Conservation (phyloP, 2,797 vertebrate genomes). For the Anniella stebbinsi region DNA sequence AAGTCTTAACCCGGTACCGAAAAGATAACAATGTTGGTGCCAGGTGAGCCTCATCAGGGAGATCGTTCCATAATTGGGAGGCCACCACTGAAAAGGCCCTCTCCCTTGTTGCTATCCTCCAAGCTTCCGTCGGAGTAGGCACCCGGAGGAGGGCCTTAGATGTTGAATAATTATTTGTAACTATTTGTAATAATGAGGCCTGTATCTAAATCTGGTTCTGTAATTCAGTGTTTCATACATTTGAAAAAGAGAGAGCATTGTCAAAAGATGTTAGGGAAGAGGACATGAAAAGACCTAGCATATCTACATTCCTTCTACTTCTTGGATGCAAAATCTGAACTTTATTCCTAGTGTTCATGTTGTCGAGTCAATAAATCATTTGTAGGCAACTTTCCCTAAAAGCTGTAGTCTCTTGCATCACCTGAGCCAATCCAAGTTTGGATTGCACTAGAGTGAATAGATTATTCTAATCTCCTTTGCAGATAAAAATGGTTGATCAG, state of each 20-base stretch:
- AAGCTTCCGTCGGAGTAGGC: too few relatives aligned
- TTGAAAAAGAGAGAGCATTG: background rate
- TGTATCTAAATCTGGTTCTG: background rate
- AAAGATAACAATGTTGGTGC: too few relatives aligned
- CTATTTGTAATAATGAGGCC: background rate
- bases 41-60: too few relatives aligned
- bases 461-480: conserved; percentile 32
- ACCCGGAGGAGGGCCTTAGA: too few relatives aligned
- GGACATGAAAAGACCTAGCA: background rate
- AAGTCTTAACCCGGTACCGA: too few relatives aligned
- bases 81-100: too few relatives aligned
- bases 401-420: background rate
- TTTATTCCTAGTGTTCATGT: background rate
- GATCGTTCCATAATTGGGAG: too few relatives aligned
- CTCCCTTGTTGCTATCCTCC: too few relatives aligned
- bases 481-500: background rate
- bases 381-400: conserved; percentile 26
- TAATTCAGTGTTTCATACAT: background rate
- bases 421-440: background rate
- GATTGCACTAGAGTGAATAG: background rate
- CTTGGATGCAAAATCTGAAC: background rate
- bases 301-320: background rate
- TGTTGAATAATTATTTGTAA: too few relatives aligned
- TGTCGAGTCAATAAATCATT: background rate
- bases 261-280: background rate